Conservation (phyloP, 2,888 invertebrate genomes). For the Parascotia fuliginaria region DNA sequence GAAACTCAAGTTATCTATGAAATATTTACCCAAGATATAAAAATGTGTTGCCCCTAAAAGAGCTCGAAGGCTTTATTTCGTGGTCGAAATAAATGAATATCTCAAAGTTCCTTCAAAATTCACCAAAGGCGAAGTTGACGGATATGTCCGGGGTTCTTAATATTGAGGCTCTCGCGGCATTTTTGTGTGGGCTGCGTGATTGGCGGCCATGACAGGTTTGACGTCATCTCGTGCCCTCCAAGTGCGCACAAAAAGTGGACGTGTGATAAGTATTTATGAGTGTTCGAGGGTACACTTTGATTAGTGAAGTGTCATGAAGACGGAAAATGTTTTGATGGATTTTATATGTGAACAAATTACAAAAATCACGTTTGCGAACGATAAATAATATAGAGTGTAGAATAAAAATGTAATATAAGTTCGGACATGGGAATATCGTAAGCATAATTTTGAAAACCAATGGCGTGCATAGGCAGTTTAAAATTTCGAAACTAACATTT, state of each 20-base stretch:
- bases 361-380: neutral
- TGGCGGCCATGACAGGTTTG: conserved; percentile 29
- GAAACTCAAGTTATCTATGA: neutral
- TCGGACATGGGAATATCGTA: no score
- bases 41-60: neutral
- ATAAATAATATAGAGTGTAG: no score
- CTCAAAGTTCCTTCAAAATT: neutral
- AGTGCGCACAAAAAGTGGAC: conserved; percentile 26
- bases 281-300: conserved; percentile 12
- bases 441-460: no score
- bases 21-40: neutral
- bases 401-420: no score
- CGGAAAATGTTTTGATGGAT: neutral
- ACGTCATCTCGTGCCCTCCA: conserved; percentile 10
- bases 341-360: neutral
- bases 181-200: conserved; percentile 22
- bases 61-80: neutral
- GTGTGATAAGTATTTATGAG: conserved; percentile 39
- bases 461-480: no score
- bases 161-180: conserved; percentile 12
- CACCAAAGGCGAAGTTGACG: conserved; percentile 3
- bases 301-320: conserved; percentile 9
- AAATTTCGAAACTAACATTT: no score
- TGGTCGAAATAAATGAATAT: neutral
- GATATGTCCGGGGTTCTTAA: conserved; percentile 6